These are phyloP conservation scores for Coturnix japonica DNA, from an alignment of 2,113 vertebrate species.

Conservation along the genomic window DNA sequence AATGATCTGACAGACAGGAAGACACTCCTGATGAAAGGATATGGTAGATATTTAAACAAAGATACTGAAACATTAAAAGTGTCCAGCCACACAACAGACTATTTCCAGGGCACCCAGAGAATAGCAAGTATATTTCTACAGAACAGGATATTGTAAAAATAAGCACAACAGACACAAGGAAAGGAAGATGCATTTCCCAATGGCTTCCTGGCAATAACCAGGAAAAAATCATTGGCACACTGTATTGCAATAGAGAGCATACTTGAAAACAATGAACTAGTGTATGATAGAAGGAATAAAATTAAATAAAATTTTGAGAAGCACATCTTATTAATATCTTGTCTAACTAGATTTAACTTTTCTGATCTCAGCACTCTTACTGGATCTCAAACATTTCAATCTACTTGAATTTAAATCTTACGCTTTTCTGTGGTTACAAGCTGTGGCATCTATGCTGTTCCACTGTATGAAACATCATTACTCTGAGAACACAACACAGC, in stretches of 20 bases:
- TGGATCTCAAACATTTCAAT: background rate
- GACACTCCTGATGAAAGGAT: background rate
- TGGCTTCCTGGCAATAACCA: background rate
- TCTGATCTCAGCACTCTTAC: background rate
- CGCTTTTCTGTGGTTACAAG: background rate
- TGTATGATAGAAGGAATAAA: background rate
- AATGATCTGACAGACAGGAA: background rate
- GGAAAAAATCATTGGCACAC: background rate
- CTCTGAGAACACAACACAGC: background rate
- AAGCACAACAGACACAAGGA: background rate
- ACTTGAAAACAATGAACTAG: background rate
- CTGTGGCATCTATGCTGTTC: background rate
- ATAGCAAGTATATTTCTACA: background rate
- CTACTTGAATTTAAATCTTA: background rate
- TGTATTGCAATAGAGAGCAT: background rate
- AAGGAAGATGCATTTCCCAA: background rate
- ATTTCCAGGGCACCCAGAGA: background rate
- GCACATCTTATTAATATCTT: background rate
- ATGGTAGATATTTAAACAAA: background rate
- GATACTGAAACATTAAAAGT: background rate
- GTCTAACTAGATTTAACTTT: background rate
- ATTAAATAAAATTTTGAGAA: background rate
- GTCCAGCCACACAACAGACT: background rate
- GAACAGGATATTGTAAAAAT: background rate
- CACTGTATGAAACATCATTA: background rate